Evolutionary conservation across 1,140 invertebrate species (phyloP), one percentile per base, ranked within the genome.

Genomic region (Diabrotica virgifera): DNA sequence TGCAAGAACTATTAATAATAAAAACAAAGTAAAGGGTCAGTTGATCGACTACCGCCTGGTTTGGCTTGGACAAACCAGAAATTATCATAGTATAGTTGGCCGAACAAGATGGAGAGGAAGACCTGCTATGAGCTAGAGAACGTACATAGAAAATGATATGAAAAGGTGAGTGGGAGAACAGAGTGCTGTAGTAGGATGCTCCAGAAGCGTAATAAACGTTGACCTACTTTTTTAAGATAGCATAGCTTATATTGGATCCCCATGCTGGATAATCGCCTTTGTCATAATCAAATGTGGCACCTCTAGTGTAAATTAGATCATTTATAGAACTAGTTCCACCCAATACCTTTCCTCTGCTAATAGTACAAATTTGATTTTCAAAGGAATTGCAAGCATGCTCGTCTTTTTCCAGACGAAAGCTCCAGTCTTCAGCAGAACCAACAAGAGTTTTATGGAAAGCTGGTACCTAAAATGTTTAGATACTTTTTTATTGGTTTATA

Each of bases 241-340:
- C 53, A 5, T 35, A 54, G 9, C 9, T 11, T 35, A 13, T 13
- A 14, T 35, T 54, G 3, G 35, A 35, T 13, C 35, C 52, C 51
- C 51, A 54, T 6, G 52, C 6, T 13, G 5, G n/a, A 5, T 36
- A 37, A 36, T 50, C 52, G 10, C 8, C 10, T 12, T 36, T 9
- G 5, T 65, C 58, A 36, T 46, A 54, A 40, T 65, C 50, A 6
- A 53, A 36, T 8, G 55, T 35, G 35, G 11, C 84, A 4, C 88
- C 89, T 68, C 87, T 77, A 0, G 88, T 80, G 72, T 90, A 90
- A 5, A 86, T 79, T 86, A 91, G 87, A 35, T 82, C 84, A 73
- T 90, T 91, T 5, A 91, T 78, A 6, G 84, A 83, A 24, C 83
- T 86, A n/a, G 82, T 83, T 5, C 88, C 88, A n/a, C 88, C 88